Conservation (phyloP, 2,888 invertebrate species). For the Linyphia triangularis region DNA sequence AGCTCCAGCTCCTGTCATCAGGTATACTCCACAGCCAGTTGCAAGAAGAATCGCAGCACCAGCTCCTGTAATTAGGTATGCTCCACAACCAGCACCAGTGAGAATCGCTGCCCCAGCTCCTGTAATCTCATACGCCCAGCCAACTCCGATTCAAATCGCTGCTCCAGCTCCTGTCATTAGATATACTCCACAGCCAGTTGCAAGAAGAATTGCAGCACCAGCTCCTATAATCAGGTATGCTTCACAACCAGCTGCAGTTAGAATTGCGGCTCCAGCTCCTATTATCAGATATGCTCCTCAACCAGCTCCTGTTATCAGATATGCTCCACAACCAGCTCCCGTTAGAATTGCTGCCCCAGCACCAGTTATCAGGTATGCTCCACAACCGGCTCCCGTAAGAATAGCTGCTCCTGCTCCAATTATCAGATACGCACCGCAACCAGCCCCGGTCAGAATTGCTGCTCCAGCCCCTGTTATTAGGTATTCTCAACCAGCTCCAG, state of each 20-base stretch:
- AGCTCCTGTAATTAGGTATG: neutral
- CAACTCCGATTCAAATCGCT: neutral
- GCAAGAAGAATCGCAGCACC: neutral
- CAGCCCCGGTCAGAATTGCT: neutral
- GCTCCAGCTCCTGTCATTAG: neutral
- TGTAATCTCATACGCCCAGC: neutral
- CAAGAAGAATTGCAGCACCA: neutral
- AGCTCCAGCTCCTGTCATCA: neutral
- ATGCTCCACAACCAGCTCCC: neutral
- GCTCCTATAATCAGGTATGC: neutral
- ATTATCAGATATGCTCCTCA: neutral
- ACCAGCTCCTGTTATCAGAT: neutral
- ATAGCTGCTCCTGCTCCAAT: neutral
- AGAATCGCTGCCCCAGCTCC: neutral
- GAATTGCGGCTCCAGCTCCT: neutral
- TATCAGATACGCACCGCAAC: neutral
- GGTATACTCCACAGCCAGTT: neutral
- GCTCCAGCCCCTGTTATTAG: neutral
- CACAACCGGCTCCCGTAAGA: neutral
- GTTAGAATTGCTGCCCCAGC: neutral
- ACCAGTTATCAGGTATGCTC: neutral
- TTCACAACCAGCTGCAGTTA: neutral
- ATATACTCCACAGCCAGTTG: no score
- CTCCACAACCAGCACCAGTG: neutral
- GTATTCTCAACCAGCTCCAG: neutral